Conservation (phyloP, 2,888 invertebrate genomes). For the Campoplex nolae region DNA sequence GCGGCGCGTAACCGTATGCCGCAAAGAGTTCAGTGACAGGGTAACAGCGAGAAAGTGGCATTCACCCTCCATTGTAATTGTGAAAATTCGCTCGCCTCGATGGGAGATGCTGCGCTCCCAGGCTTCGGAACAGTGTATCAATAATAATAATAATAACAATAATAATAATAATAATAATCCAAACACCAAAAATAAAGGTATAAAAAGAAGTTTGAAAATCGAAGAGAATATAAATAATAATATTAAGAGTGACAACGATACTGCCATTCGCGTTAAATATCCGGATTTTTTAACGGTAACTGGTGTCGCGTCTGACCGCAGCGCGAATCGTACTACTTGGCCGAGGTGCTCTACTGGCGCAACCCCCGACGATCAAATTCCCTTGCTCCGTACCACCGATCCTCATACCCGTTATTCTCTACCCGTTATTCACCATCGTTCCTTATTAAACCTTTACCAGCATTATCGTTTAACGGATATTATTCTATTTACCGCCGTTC, state of each 20-base stretch:
- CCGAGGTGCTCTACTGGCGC: constrained; percentile 43
- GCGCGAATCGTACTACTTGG: constrained; percentile 56
- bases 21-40: constrained; percentile 66
- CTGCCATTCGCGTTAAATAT: constrained; percentile 12
- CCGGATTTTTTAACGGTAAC: constrained; percentile 13
- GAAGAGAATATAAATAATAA: neutral
- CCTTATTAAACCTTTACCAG: constrained; percentile 33
- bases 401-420: constrained; percentile 18
- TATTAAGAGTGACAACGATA: constrained; percentile 21
- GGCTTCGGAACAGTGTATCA: neutral
- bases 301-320: constrained; percentile 49
- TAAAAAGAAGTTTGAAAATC: neutral
- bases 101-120: constrained; percentile 58
- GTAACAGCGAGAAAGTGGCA: constrained; percentile 25
- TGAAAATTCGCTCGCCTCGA: constrained; percentile 20
- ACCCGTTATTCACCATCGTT: constrained; percentile 48
- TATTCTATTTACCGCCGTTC: constrained; percentile 39
- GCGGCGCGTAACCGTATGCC: constrained; percentile 67
- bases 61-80: constrained; percentile 13
- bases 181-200: neutral
- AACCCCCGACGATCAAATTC: constrained; percentile 18
- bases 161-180: constrained; percentile 1
- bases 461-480: constrained; percentile 45
- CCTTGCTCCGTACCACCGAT: constrained; percentile 27
- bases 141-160: constrained; percentile 22